Percentiles rank a stretch among this genome's conserved stretches.
phyloP scores from a whole-genome alignment of 2,113 vertebrate species.

The Morphnarchus princeps region DNA sequence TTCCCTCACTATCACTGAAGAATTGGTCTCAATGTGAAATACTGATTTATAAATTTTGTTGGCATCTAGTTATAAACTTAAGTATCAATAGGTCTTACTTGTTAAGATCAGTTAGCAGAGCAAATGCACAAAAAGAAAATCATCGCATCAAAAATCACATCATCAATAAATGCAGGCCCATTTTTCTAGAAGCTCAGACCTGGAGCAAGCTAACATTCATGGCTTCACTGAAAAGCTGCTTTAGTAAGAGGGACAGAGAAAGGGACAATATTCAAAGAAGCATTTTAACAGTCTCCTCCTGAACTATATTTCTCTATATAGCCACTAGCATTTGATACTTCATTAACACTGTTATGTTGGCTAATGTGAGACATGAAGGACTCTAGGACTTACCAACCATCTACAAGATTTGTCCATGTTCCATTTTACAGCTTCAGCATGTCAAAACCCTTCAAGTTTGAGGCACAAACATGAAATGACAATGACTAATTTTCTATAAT shows the following conservation, averaged over 20 bases:
- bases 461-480: not conserved
- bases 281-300: not conserved
- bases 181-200: not conserved
- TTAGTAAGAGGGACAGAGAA: not conserved
- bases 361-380: not conserved
- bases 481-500: not conserved
- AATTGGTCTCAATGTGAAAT: too few species aligned
- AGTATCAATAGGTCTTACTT: not conserved
- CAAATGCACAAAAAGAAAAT: not conserved
- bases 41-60: not conserved
- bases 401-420: not conserved
- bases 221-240: not conserved
- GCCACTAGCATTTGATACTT: not conserved
- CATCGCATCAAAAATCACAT: fast-evolving
- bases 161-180: not conserved
- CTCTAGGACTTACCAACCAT: not conserved
- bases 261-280: not conserved
- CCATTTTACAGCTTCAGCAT: not conserved
- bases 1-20: not conserved
- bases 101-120: not conserved
- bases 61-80: not conserved
- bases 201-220: not conserved
- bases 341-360: not conserved
- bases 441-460: not conserved
- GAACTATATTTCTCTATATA: not conserved